Percentiles rank a stretch among this genome's conserved stretches.
Evolutionary conservation across 2,797 vertebrate species (phyloP).

Genomic region (Sphaeramia orbicularis): DNA sequence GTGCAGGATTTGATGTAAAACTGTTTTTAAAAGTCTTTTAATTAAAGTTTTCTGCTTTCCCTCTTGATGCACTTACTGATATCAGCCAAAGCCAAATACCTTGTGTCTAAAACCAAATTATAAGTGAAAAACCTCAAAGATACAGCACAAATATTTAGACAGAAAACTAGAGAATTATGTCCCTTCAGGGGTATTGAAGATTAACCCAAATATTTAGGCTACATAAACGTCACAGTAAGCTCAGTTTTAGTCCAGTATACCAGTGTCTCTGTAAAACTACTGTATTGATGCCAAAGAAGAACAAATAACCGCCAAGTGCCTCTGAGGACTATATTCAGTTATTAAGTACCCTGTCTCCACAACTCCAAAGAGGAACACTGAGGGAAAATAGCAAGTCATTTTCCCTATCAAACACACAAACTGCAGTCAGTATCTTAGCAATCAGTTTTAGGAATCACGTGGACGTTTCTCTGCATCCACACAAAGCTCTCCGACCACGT

Average conservation of each 20-base stretch:
- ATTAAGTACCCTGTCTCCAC: constrained; percentile 16
- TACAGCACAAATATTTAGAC: background rate
- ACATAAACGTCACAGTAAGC: constrained; percentile 35
- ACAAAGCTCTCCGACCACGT: constrained; percentile 22
- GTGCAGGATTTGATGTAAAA: background rate
- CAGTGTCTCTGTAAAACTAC: constrained; percentile 4
- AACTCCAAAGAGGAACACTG: constrained; percentile 26
- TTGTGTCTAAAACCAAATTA: background rate
- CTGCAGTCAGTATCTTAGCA: constrained; percentile 13
- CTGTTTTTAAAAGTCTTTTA: background rate
- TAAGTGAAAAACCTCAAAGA: background rate
- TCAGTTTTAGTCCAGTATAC: constrained; percentile 11
- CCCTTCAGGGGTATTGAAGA: constrained; percentile 6
- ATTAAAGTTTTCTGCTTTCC: constrained; percentile 8
- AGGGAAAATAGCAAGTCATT: constrained; percentile 2
- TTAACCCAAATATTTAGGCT: constrained; percentile 4
- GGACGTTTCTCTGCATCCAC: constrained; percentile 39
- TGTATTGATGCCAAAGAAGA: constrained; percentile 4
- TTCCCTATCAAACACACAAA: background rate
- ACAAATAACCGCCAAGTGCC: constrained; percentile 29
- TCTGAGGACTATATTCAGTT: constrained; percentile 4
- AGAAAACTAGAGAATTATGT: background rate
- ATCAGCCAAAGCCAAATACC: constrained; percentile 1
- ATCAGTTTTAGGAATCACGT: constrained; percentile 12
- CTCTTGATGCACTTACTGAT: background rate